A percentile compares a stretch with the other conserved stretches of the same genome.
Conservation (phyloP, 1,140 invertebrate genomes). For the Zaprionus nigranus region DNA sequence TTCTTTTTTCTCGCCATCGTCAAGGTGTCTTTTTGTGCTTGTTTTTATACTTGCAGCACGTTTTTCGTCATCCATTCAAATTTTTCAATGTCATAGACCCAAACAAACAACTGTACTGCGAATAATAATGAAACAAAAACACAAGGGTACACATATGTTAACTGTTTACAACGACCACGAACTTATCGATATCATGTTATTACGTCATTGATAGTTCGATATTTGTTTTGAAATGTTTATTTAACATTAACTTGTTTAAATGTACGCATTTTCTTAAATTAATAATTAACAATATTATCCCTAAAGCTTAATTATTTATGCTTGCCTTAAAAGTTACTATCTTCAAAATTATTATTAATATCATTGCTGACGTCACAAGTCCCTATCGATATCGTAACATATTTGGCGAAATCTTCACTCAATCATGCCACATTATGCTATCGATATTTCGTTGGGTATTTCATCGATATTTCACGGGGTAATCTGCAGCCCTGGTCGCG, state of each 20-base stretch:
- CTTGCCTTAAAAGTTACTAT: neutral
- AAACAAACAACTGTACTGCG: constrained; percentile 13
- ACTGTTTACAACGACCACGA: constrained; percentile 1
- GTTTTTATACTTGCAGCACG: neutral
- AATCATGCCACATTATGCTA: neutral
- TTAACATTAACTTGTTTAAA: neutral
- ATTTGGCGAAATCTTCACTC: neutral
- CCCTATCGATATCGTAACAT: neutral
- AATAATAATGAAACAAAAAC: neutral
- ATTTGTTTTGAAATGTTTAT: neutral
- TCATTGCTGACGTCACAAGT: neutral
- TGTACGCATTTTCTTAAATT: neutral
- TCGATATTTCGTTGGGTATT: neutral
- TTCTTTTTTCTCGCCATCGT: neutral
- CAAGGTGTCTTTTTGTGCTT: neutral
- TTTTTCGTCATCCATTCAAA: constrained; percentile 15
- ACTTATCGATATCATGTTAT: neutral
- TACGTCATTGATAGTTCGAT: neutral
- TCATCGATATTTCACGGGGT: neutral
- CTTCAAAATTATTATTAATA: neutral
- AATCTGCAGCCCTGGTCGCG: constrained; percentile 9
- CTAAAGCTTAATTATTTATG: neutral
- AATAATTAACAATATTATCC: neutral
- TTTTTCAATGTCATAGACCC: constrained; percentile 6
- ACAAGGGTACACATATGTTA: constrained; percentile 4